Conservation (phyloP, 2,797 vertebrate species). For the Danio albolineatus region DNA sequence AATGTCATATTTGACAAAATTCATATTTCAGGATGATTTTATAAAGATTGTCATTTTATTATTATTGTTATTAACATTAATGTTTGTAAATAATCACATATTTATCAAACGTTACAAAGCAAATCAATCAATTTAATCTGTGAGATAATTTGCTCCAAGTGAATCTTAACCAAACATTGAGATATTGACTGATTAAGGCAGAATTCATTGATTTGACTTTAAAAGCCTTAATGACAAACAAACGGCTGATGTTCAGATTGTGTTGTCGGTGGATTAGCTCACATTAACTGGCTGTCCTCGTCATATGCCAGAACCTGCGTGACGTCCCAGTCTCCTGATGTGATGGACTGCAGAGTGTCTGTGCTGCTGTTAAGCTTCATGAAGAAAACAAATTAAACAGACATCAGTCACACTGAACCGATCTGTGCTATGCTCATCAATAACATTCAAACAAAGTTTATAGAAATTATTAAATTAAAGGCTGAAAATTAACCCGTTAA, state of each 20-base stretch:
- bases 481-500: background rate
- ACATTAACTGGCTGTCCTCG: conserved; percentile 92
- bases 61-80: no score
- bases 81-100: no score
- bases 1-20: no score
- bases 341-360: conserved; percentile 92
- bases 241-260: background rate
- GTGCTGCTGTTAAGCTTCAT: conserved; percentile 91
- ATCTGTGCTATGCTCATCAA: background rate
- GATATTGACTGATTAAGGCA: background rate
- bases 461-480: conserved; percentile 12
- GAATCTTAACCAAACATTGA: no score
- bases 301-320: conserved; percentile 92
- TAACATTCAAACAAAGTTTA: background rate
- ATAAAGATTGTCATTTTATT: no score
- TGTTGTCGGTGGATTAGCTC: conserved; percentile 65
- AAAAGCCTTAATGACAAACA: background rate
- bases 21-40: no score
- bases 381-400: conserved; percentile 45
- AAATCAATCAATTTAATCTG: no score
- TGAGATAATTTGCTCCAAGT: no score
- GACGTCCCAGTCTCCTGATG: conserved; percentile 97
- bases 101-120: no score
- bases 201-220: background rate
- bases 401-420: conserved; percentile 8